A percentile compares a stretch with the other conserved stretches of the same genome.
These are phyloP conservation scores for Hydrophis major DNA, from an alignment of 2,797 vertebrate genomes.

Conservation along the genomic window DNA sequence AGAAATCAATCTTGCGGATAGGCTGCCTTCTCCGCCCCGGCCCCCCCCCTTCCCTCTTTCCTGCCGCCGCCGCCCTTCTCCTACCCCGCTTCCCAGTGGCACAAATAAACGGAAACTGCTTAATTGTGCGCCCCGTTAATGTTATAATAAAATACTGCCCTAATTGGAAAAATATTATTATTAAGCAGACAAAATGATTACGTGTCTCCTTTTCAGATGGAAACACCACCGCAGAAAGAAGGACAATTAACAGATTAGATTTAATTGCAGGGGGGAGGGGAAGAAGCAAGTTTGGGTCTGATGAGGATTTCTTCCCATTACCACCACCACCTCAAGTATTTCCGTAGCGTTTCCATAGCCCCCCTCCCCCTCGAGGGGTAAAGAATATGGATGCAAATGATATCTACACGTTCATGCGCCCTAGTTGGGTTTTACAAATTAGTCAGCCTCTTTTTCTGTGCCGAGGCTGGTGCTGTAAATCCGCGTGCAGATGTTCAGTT, in stretches of 20 bases:
- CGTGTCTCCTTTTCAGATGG: slow-evolving; percentile 47
- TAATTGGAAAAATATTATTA: slow-evolving; percentile 66
- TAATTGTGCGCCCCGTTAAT: slow-evolving; percentile 57
- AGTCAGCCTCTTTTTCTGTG: background rate
- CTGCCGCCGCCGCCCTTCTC: slow-evolving; percentile 28
- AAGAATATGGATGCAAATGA: background rate
- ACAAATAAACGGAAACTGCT: slow-evolving; percentile 59
- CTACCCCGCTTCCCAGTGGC: slow-evolving; percentile 29
- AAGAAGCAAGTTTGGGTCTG: slow-evolving; percentile 45
- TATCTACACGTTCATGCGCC: background rate
- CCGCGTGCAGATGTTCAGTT: slow-evolving; percentile 27
- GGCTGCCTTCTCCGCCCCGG: slow-evolving; percentile 32
- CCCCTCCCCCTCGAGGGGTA: background rate
- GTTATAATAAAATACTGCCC: slow-evolving; percentile 56
- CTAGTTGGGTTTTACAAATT: background rate
- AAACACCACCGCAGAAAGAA: slow-evolving; percentile 52
- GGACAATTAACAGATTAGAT: slow-evolving; percentile 65
- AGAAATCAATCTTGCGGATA: slow-evolving; percentile 44
- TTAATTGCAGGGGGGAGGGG: slow-evolving; percentile 57
- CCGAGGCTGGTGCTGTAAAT: background rate
- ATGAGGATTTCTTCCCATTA: background rate
- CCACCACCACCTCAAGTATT: background rate
- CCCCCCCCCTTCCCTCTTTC: slow-evolving; percentile 32
- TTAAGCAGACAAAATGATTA: slow-evolving; percentile 64
- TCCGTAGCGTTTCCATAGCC: background rate